phyloP scores from a whole-genome alignment of 2,113 vertebrate genomes.

The Emydura subglobosa region DNA sequence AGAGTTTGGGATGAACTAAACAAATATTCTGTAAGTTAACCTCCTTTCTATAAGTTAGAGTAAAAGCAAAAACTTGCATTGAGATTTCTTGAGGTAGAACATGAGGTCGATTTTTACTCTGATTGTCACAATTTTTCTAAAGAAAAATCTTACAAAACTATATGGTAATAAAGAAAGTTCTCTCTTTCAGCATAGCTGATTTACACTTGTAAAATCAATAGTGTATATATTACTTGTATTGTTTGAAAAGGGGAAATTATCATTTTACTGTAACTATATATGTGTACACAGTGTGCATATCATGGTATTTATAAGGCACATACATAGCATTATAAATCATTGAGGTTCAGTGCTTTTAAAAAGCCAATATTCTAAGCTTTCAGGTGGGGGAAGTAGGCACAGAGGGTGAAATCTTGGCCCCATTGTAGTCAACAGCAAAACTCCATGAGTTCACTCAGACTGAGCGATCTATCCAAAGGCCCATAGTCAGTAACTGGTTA shows the following conservation, averaged over 20 bases:
- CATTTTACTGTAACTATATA: neutral
- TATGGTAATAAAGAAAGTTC: neutral
- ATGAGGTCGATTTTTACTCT: neutral
- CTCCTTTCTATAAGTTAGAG: neutral
- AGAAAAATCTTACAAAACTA: neutral
- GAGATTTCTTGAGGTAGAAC: neutral
- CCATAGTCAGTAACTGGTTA: neutral
- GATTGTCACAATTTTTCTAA: neutral
- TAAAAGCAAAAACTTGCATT: neutral
- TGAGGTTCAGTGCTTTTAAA: neutral
- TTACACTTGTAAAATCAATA: neutral
- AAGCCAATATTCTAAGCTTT: neutral
- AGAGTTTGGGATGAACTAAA: neutral
- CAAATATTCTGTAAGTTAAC: neutral
- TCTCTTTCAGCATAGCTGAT: neutral
- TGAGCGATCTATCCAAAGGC: neutral
- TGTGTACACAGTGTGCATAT: neutral
- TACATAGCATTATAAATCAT: neutral
- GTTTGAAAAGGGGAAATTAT: neutral
- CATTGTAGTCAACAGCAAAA: neutral
- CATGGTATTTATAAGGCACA: neutral
- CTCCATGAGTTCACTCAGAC: neutral
- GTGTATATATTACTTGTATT: neutral
- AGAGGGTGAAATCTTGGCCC: neutral
- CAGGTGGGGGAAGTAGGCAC: neutral